Base-by-base conservation (phyloP, 2,888 invertebrate genomes). In the Mystacides longicornis region DNA sequence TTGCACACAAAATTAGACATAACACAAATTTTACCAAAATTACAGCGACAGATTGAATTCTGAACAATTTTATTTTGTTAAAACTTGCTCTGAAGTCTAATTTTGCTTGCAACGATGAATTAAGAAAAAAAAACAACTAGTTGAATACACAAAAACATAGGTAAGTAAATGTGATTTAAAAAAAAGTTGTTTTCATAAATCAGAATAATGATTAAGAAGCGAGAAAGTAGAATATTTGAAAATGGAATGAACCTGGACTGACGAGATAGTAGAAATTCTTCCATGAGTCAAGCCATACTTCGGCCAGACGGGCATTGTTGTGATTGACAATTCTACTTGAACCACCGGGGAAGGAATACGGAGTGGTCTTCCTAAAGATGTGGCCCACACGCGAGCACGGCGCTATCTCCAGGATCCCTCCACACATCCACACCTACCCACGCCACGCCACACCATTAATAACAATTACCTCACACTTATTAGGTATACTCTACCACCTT, bases 221-320 rank as follows among this genome's bases (percentile, higher is more conserved):
- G n/a, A n/a, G n/a, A n/a, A n/a, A n/a, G 23, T 53, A 20, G 18
- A 52, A 54, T 51, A 46, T 48, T 3, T 48, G 21, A 23, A 48
- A 60, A 56, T 60, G 22, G 47, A 56, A 57, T 57, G 71, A 78
- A 93, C 94, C 93, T 88, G 94, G 94, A 82, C 94, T 94, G 81
- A 95, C 93, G 81, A 90, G 92, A 88, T 93, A 95, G 88, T 93
- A 95, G 87, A 96, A 95, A 74, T 91, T 89, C 83, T 93, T 93
- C 90, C 97, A 97, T 70, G 96, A 93, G 81, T 98, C 98, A 78
- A 99, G 87, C 98, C 98, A 99, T 67, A 98, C 98, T 75, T 96
- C 94, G 64, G 95, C 97, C 68, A 97, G 89, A 66, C 98, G 85
- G 71, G 95, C 94, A 79, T 96, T 95, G 86, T 99, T 99, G 81